Percentiles rank a stretch among this genome's conserved stretches.
These are phyloP conservation scores for Sternarchorhynchus goeldii DNA, from an alignment of 2,797 vertebrate genomes.

Conservation along the genomic window DNA sequence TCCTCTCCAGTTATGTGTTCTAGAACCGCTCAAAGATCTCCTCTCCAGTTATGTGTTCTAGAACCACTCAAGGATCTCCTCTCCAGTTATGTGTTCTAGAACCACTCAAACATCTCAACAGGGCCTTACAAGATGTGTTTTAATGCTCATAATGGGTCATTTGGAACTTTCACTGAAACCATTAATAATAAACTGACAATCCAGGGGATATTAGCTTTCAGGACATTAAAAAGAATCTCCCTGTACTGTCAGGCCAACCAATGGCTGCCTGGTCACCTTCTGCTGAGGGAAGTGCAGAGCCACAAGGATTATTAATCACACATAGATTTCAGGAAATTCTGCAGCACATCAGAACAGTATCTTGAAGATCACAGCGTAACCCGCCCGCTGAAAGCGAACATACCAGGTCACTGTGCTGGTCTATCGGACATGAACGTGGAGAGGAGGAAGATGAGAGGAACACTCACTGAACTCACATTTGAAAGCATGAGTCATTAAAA, in stretches of 20 bases:
- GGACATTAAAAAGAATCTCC: conserved; percentile 50
- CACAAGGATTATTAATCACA: conserved; percentile 52
- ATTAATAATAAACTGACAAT: conserved; percentile 51
- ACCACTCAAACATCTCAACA: conserved; percentile 1
- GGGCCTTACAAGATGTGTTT: conserved; percentile 36
- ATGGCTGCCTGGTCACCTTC: conserved; percentile 37
- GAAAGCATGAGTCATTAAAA: too few species aligned
- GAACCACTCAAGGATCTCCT: background rate
- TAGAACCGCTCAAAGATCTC: background rate
- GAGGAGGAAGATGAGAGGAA: conserved; percentile 6
- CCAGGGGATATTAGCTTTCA: conserved; percentile 35
- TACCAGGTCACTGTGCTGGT: background rate
- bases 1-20: background rate
- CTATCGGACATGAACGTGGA: conserved; percentile 18
- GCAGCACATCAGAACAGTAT: conserved; percentile 11
- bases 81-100: background rate
- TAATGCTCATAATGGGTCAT: conserved; percentile 35
- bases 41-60: background rate
- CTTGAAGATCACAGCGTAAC: conserved; percentile 16
- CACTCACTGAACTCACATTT: too few species aligned
- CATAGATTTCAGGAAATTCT: conserved; percentile 35
- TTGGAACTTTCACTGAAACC: conserved; percentile 49
- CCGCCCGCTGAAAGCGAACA: conserved; percentile 25
- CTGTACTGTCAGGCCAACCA: conserved; percentile 42
- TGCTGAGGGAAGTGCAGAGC: conserved; percentile 31